Base-by-base conservation (phyloP, 2,888 invertebrate genomes). In the Acholoe squamosa region DNA sequence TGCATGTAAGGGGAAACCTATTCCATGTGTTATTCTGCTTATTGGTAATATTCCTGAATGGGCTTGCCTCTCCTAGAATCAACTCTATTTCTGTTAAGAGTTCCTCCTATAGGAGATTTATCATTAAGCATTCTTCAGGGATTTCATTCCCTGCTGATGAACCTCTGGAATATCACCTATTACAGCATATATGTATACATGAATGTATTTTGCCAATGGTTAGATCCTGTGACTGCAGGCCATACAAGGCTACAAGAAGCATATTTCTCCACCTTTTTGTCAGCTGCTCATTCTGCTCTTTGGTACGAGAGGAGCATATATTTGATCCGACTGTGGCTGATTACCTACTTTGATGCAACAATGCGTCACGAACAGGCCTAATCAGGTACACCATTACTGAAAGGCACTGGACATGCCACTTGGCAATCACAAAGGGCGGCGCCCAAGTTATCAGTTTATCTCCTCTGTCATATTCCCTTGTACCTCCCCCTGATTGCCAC, bases 291-390 rank as follows among this genome's bases (percentile, higher is more conserved):
- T 3, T 7, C 61, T 19, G 14, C 14, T 61, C 61, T 61, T 3
- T 61, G 61, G 61, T 19, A n/a, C 76, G 16, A 31, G 43, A 43
- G 43, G 43, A 43, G 76, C 76, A 25, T 76, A 76, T 80, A 80
- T 80, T 80, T 33, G 80, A 80, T 80, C 80, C 43, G 33, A 43
- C 34, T 16, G 34, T 80, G 16, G 80, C 80, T 80, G 80, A 80
- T 80, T 80, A 43, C 80, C n/a, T 43, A 22, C 80, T 80, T 80
- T 80, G 80, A 80, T 43, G 80, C 43, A 80, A 80, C 80, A 80
- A 80, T n/a, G 80, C 80, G 80, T 80, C 80, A 80, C 80, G 80
- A 80, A 80, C 43, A 7, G 14, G 33, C 80, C 80, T 80, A 80
- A 80, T 80, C 34, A 80, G 16, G 80, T 33, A 16, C 14, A 22